These are phyloP conservation scores for Pseudomyrmex gracilis DNA, from an alignment of 1,140 invertebrate genomes.

Conservation along the genomic window DNA sequence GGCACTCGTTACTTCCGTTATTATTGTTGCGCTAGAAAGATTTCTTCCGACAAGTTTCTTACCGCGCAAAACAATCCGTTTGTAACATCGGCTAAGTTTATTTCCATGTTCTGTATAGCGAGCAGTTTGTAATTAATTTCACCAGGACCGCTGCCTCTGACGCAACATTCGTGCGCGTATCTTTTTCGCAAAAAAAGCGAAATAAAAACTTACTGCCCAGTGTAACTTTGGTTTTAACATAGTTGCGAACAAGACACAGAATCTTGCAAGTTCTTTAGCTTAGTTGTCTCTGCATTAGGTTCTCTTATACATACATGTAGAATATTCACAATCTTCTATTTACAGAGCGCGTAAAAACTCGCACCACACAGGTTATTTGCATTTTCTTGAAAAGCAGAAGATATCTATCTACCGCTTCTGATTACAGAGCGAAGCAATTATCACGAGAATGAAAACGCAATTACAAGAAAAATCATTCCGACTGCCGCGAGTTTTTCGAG, in stretches of 20 bases:
- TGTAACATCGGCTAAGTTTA: constrained; percentile 34
- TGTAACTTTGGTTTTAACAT: background rate
- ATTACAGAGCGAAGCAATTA: constrained; percentile 31
- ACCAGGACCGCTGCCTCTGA: constrained; percentile 20
- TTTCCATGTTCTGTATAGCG: constrained; percentile 36
- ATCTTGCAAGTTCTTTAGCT: constrained; percentile 1
- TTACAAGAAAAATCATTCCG: constrained; percentile 34
- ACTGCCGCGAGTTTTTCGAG: background rate
- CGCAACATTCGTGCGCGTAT: constrained; percentile 32
- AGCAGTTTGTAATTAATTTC: constrained; percentile 47
- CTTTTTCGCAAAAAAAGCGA: constrained; percentile 22
- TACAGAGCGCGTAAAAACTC: background rate
- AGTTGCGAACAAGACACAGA: constrained; percentile 11
- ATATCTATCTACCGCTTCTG: background rate
- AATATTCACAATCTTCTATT: constrained; percentile 18
- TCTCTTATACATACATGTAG: background rate
- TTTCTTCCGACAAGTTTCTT: background rate
- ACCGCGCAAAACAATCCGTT: constrained; percentile 35
- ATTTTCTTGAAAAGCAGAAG: background rate
- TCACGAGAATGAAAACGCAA: constrained; percentile 20
- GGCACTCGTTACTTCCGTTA: too few species aligned
- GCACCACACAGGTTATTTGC: background rate
- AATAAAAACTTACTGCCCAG: constrained; percentile 42
- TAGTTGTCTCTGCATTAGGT: background rate
- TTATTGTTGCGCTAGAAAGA: background rate